phyloP scores from a whole-genome alignment of 2,797 vertebrate species.

The Urosaurus nigricauda region DNA sequence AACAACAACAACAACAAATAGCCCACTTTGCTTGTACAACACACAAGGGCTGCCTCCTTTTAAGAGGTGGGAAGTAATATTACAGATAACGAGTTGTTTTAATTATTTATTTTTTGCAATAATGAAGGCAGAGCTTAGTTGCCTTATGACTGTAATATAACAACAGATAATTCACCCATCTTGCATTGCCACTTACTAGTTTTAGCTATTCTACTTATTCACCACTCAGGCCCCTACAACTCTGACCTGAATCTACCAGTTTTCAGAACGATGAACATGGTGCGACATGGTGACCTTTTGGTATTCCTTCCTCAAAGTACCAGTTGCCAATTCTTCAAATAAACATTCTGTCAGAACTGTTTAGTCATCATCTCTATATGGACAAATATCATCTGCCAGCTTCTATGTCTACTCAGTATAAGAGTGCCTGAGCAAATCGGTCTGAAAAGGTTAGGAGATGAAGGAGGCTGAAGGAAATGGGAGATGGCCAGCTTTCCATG shows the following conservation, averaged over 20 bases:
- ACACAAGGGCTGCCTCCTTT: too few relatives aligned
- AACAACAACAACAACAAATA: too few relatives aligned
- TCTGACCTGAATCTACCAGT: background rate
- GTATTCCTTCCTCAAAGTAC: background rate
- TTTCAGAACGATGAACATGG: background rate
- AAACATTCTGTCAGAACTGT: background rate
- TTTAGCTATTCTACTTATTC: background rate
- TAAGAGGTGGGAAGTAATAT: too few relatives aligned
- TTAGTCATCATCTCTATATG: background rate
- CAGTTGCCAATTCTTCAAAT: background rate
- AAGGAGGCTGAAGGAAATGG: background rate
- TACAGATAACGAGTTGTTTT: too few relatives aligned
- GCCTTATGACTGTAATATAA: too few relatives aligned
- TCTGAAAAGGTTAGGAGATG: background rate
- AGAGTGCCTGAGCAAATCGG: background rate
- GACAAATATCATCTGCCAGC: background rate
- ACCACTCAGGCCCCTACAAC: background rate
- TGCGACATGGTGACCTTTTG: background rate
- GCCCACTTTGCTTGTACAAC: too few relatives aligned
- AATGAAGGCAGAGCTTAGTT: too few relatives aligned
- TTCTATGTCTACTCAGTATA: too few relatives aligned
- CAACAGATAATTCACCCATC: too few relatives aligned
- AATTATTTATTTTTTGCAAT: too few relatives aligned
- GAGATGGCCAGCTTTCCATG: background rate
- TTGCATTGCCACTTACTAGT: too few relatives aligned